These are phyloP conservation scores for Galerucella pusilla DNA, from an alignment of 2,888 invertebrate genomes.

Conservation along the genomic window DNA sequence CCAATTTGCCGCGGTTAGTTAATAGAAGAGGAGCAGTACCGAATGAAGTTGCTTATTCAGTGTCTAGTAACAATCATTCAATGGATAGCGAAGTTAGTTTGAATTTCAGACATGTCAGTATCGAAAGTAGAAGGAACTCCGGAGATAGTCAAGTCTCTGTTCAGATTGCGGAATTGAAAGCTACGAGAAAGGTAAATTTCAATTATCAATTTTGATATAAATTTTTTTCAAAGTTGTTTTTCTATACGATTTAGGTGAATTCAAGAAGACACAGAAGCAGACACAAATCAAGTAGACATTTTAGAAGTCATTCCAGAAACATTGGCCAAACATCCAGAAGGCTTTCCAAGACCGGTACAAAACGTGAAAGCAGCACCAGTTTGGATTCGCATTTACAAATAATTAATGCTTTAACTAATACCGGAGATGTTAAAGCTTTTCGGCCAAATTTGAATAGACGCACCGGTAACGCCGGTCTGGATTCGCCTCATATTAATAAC, in stretches of 20 bases:
- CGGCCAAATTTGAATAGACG: slow-evolving; percentile 70
- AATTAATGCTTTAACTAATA: slow-evolving; percentile 71
- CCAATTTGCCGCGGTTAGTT: slow-evolving; percentile 87
- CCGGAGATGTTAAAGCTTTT: slow-evolving; percentile 66
- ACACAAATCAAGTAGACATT: slow-evolving; percentile 49
- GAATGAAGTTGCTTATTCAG: slow-evolving; percentile 68
- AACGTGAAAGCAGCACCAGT: slow-evolving; percentile 76
- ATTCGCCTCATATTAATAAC: slow-evolving; percentile 63
- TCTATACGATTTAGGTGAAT: slow-evolving; percentile 63
- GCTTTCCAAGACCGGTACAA: slow-evolving; percentile 58
- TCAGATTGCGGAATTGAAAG: slow-evolving; percentile 86
- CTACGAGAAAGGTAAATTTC: slow-evolving; percentile 70
- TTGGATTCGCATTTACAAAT: slow-evolving; percentile 83
- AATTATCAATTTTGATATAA: not conserved
- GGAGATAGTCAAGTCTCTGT: slow-evolving; percentile 89
- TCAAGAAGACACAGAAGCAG: slow-evolving; percentile 61
- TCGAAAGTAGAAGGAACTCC: slow-evolving; percentile 87
- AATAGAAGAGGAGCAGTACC: slow-evolving; percentile 86
- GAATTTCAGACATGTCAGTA: slow-evolving; percentile 83
- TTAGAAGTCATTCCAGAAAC: slow-evolving; percentile 55
- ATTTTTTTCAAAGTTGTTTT: not conserved
- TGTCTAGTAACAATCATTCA: slow-evolving; percentile 69
- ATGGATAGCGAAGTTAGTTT: slow-evolving; percentile 73
- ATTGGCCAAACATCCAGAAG: slow-evolving; percentile 55
- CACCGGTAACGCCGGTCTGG: slow-evolving; percentile 66